Percentiles rank a stretch among this genome's conserved stretches.
These are phyloP conservation scores for Phragmatobia fuliginosa DNA, from an alignment of 2,888 invertebrate genomes.

Conservation along the genomic window DNA sequence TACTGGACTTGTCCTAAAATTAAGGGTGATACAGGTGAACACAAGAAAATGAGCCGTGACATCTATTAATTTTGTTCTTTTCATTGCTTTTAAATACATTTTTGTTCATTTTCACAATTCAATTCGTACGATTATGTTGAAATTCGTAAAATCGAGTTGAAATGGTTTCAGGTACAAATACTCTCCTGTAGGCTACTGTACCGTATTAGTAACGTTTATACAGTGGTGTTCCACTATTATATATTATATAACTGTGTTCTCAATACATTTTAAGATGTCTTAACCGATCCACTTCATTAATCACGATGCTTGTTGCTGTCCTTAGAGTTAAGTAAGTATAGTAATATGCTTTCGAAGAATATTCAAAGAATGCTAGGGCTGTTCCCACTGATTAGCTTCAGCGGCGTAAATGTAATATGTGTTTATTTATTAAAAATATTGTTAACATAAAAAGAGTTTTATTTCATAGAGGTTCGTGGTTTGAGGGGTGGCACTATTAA, in stretches of 20 bases:
- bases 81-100: too few relatives aligned
- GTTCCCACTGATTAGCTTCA: constrained; percentile 74
- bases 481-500: too few relatives aligned
- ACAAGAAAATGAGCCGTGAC: too few relatives aligned
- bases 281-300: constrained; percentile 25
- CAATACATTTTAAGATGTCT: not conserved
- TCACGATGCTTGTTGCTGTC: constrained; percentile 46
- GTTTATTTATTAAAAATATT: constrained; percentile 81
- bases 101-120: too few relatives aligned
- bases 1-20: not conserved
- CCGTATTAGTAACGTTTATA: too few relatives aligned
- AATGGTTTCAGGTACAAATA: constrained; percentile 27
- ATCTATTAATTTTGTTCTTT: not conserved
- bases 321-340: constrained; percentile 52
- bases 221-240: too few relatives aligned
- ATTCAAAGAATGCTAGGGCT: constrained; percentile 64
- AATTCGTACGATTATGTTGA: not conserved
- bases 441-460: constrained; percentile 50
- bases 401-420: constrained; percentile 75
- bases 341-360: constrained; percentile 48
- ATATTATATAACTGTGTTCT: too few relatives aligned
- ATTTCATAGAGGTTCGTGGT: constrained; percentile 11
- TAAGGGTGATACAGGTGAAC: not conserved
- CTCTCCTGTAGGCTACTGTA: too few relatives aligned
- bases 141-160: not conserved